A percentile compares a stretch with the other conserved stretches of the same genome.
Conservation (phyloP, 2,113 vertebrate species). For the Octodon degus region DNA sequence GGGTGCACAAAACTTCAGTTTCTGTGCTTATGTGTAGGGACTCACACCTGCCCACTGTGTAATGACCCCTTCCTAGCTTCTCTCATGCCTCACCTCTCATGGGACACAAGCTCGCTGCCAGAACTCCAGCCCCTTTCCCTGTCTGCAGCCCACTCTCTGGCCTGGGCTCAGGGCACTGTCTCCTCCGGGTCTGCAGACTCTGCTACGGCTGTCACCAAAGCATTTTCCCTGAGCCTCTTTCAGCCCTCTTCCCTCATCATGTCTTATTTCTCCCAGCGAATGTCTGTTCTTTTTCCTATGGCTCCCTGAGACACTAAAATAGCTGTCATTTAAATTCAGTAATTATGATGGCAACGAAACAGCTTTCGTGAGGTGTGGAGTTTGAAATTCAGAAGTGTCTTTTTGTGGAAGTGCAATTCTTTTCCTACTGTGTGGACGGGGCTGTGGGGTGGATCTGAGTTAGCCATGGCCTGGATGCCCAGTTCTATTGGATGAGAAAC, state of each 20-base stretch:
- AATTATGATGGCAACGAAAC: slow-evolving; percentile 37
- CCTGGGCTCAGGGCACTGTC: background rate
- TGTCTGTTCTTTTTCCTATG: slow-evolving; percentile 21
- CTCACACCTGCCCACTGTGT: background rate
- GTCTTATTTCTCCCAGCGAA: slow-evolving; percentile 29
- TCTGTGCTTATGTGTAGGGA: background rate
- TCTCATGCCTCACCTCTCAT: background rate
- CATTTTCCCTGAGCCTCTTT: background rate
- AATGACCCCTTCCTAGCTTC: background rate
- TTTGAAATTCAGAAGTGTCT: slow-evolving; percentile 36
- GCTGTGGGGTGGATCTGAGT: background rate
- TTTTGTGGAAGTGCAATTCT: background rate
- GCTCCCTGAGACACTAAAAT: slow-evolving; percentile 52
- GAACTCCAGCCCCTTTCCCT: accelerated
- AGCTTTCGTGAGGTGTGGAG: slow-evolving; percentile 24
- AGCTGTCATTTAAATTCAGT: slow-evolving; percentile 63
- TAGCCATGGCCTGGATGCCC: background rate
- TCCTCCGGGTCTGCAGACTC: background rate
- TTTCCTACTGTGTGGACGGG: background rate
- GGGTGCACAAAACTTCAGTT: background rate
- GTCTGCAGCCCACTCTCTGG: accelerated
- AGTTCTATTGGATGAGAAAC: background rate
- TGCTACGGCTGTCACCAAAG: background rate
- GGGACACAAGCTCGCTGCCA: background rate
- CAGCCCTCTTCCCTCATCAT: background rate